These are phyloP conservation scores for Noctua janthina DNA, from an alignment of 2,888 invertebrate species.

Conservation along the genomic window DNA sequence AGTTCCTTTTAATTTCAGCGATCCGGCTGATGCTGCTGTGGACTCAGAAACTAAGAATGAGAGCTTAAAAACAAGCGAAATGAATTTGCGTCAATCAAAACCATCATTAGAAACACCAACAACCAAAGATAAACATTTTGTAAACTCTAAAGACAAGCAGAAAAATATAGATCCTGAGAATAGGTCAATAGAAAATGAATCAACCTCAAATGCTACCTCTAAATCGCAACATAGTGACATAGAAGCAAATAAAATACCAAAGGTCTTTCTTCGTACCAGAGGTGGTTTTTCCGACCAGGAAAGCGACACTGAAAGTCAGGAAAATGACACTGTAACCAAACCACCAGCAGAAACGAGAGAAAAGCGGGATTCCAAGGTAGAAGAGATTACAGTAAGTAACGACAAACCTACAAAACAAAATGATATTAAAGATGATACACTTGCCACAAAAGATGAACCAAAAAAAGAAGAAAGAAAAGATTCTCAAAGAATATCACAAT, in stretches of 20 bases:
- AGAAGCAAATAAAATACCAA: conserved; percentile 4
- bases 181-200: not conserved
- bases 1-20: not conserved
- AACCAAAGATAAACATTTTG: not conserved
- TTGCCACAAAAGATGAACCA: not conserved
- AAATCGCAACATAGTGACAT: not conserved
- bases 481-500: conserved; percentile 1
- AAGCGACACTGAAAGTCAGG: not conserved
- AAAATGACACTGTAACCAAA: not conserved
- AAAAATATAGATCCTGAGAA: not conserved
- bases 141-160: not conserved
- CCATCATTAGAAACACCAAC: not conserved
- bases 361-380: not conserved
- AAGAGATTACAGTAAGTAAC: not conserved
- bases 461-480: not conserved
- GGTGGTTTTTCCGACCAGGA: not conserved
- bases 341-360: not conserved
- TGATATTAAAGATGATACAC: not conserved
- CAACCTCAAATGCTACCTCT: not conserved
- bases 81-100: not conserved
- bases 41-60: conserved; percentile 1
- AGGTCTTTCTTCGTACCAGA: conserved; percentile 9
- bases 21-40: not conserved
- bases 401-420: not conserved
- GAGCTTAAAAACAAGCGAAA: not conserved